Conservation (phyloP, 2,888 invertebrate genomes). For the Eudasyphora cyanicolor region DNA sequence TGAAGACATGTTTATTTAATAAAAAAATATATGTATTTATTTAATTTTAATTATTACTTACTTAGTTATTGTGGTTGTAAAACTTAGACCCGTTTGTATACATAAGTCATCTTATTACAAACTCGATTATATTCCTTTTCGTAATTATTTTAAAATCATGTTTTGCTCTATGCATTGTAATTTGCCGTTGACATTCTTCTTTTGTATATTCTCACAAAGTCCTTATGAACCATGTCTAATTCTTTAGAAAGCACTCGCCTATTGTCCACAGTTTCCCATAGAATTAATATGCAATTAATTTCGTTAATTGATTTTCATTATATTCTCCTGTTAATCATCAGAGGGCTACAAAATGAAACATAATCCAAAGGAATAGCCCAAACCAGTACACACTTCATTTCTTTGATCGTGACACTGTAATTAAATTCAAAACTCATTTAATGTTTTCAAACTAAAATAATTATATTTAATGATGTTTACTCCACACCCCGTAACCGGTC, state of each 20-base stretch:
- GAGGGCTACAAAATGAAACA: neutral
- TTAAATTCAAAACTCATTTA: neutral
- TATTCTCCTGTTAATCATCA: neutral
- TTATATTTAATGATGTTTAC: neutral
- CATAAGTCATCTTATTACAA: too few species aligned
- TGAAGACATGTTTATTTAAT: too few species aligned
- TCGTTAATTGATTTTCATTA: constrained; percentile 17
- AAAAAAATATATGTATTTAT: too few species aligned
- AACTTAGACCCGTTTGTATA: too few species aligned
- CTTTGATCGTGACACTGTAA: neutral
- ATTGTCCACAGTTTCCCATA: neutral
- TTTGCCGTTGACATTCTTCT: too few species aligned
- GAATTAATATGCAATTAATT: constrained; percentile 21
- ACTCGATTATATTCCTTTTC: too few species aligned
- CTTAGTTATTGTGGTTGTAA: too few species aligned
- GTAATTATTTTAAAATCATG: too few species aligned
- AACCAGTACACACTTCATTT: neutral
- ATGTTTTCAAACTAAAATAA: neutral
- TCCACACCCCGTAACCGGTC: neutral
- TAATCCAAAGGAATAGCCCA: neutral
- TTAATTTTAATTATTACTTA: too few species aligned
- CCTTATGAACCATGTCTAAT: too few species aligned
- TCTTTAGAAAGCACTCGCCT: neutral
- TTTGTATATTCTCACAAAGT: too few species aligned
- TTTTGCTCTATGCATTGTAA: too few species aligned